Evolutionary conservation across 1,140 invertebrate species (phyloP), one percentile per base, ranked within the genome.

Genomic region (Homarus americanus): DNA sequence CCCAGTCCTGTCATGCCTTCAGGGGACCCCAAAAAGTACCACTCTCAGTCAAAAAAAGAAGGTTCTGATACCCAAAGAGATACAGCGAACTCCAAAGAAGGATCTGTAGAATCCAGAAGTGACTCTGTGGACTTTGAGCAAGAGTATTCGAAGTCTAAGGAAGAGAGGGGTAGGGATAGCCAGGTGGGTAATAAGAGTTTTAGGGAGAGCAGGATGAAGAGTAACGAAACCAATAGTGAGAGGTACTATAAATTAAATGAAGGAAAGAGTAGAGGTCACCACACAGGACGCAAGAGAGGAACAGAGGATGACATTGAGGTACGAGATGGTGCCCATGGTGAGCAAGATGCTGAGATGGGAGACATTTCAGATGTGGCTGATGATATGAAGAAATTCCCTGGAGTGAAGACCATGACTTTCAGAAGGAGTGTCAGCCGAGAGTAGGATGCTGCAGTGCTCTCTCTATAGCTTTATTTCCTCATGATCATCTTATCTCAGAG

Each of bases 1-100:
- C 88, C 88, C 7, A 90, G 88, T 41, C 88, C 88, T 63, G 88
- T 90, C 44, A 90, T 90, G 88, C 72, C 69, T n/a, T 20, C 53
- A 28, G 82, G 79, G 32, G 73, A 40, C 5, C 72, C 36, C 32
- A 87, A 69, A 76, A 87, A 66, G 24, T 49, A 85, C 20, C 72
- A 73, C n/a, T 36, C 49, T 38, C 72, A 44, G 10, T 34, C 69
- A 75, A 85, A 44, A 75, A 85, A 49, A n/a, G 83, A 66, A 75
- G 49, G 17, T 15, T 73, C 83, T n/a, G 58, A 82, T 73, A 73
- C 40, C 40, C 66, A 75, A 15, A 85, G n/a, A 32, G 63, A 69
- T 7, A 32, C 12, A 9, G 4, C 24, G 28, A 69, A 32, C 12
- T 32, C 63, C 63, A 69, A 69, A 69, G 63, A 69, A 69, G 63